These are phyloP conservation scores for Clarias laeviceps DNA, from an alignment of 2,797 vertebrate species.

Conservation along the genomic window DNA sequence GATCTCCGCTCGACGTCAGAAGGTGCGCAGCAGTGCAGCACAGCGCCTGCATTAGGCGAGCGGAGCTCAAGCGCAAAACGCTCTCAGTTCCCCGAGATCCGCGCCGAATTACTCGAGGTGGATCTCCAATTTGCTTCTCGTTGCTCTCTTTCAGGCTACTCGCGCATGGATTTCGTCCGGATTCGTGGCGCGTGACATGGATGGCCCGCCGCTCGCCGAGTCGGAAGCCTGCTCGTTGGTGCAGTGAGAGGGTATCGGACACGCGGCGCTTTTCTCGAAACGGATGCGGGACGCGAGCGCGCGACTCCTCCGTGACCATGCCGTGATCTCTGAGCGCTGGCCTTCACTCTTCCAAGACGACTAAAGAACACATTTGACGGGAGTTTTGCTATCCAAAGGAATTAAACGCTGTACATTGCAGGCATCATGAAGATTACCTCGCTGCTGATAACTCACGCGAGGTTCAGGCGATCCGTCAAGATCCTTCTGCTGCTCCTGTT, in stretches of 20 bases:
- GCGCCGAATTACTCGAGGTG: slow-evolving; percentile 43
- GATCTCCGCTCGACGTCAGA: slow-evolving; percentile 89
- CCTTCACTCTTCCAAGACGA: slow-evolving; percentile 76
- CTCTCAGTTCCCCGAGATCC: background rate
- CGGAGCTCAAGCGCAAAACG: slow-evolving; percentile 55
- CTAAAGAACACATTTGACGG: slow-evolving; percentile 75
- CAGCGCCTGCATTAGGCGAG: slow-evolving; percentile 76
- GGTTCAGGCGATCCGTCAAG: slow-evolving; percentile 84
- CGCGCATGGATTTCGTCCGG: slow-evolving; percentile 86
- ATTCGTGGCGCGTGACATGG: slow-evolving; percentile 88
- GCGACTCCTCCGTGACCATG: slow-evolving; percentile 84
- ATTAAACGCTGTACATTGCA: slow-evolving; percentile 72
- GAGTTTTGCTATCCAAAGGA: slow-evolving; percentile 77
- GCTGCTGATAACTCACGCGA: slow-evolving; percentile 81
- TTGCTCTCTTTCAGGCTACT: slow-evolving; percentile 78
- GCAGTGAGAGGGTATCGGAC: slow-evolving; percentile 82
- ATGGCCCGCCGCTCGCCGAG: slow-evolving; percentile 88
- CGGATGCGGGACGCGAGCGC: slow-evolving; percentile 83
- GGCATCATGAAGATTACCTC: slow-evolving; percentile 93
- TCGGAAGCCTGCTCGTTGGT: slow-evolving; percentile 73
- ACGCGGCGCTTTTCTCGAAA: slow-evolving; percentile 72
- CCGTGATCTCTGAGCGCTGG: slow-evolving; percentile 84
- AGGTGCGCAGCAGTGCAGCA: slow-evolving; percentile 90
- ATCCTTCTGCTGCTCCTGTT: slow-evolving; percentile 87
- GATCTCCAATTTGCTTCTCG: slow-evolving; percentile 71